Conservation (phyloP, 2,888 invertebrate species). For the Crematogaster levior region DNA sequence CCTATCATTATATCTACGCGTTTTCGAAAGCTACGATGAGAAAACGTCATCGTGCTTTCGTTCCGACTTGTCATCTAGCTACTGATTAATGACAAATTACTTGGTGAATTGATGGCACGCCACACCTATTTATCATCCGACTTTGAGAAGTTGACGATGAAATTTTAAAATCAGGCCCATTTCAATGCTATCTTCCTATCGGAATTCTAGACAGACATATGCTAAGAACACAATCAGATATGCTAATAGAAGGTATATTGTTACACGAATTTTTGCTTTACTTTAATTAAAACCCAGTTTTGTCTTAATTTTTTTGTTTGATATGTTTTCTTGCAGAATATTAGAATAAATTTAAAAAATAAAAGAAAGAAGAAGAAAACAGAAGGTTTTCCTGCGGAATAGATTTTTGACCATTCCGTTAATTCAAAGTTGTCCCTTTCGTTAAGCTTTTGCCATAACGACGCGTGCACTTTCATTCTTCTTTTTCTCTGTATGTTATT, state of each 20-base stretch:
- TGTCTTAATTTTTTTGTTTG: neutral
- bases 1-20: conserved; percentile 25
- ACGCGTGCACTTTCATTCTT: neutral
- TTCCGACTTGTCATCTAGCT: conserved; percentile 19
- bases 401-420: neutral
- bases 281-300: neutral
- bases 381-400: neutral
- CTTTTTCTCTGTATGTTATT: conserved; percentile 26
- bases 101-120: conserved; percentile 3
- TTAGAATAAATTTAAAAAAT: neutral
- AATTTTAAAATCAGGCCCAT: conserved; percentile 11
- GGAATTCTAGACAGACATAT: neutral
- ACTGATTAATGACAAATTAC: conserved; percentile 48
- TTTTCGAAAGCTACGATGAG: conserved; percentile 26
- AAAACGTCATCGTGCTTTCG: conserved; percentile 11
- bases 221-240: neutral
- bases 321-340: neutral
- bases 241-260: neutral
- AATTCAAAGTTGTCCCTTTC: neutral
- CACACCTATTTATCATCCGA: conserved; percentile 36
- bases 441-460: neutral
- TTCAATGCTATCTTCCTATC: neutral
- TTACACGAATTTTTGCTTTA: neutral
- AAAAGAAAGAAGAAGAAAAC: neutral
- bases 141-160: conserved; percentile 4